Conservation (phyloP, 2,797 vertebrate genomes). For the Alauda arvensis region DNA sequence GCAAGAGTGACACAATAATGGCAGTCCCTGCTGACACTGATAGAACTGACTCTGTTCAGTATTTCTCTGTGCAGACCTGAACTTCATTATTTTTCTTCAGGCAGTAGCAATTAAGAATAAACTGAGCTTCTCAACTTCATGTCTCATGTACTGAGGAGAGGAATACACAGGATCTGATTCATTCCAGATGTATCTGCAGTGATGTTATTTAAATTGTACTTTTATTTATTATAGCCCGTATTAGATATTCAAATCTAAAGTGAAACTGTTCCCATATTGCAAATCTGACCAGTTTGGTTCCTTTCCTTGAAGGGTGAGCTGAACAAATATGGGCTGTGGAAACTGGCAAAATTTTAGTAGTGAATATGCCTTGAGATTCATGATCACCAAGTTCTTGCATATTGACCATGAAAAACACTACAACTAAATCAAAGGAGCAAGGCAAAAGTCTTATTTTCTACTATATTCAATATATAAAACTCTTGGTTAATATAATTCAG, state of each 20-base stretch:
- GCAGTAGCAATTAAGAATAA: not conserved
- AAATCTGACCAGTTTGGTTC: not conserved
- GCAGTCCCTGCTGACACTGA: not conserved
- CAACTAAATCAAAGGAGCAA: not conserved
- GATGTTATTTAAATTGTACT: not conserved
- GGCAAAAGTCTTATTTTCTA: not conserved
- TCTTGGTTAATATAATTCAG: not conserved
- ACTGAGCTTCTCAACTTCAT: not conserved
- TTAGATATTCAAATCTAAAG: not conserved
- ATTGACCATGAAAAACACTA: not conserved
- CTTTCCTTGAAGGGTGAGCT: not conserved
- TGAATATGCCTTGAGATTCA: not conserved
- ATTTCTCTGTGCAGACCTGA: not conserved
- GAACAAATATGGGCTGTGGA: not conserved
- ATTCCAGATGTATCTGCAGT: not conserved
- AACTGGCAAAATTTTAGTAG: not conserved
- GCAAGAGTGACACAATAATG: not conserved
- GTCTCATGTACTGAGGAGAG: not conserved
- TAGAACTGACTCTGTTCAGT: not conserved
- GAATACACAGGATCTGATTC: not conserved
- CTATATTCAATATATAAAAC: not conserved
- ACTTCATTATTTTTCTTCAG: not conserved
- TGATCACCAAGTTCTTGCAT: not conserved
- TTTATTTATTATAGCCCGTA: not conserved
- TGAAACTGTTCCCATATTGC: not conserved